Conservation (phyloP, 2,888 invertebrate species). For the Meandrusa payeni region DNA sequence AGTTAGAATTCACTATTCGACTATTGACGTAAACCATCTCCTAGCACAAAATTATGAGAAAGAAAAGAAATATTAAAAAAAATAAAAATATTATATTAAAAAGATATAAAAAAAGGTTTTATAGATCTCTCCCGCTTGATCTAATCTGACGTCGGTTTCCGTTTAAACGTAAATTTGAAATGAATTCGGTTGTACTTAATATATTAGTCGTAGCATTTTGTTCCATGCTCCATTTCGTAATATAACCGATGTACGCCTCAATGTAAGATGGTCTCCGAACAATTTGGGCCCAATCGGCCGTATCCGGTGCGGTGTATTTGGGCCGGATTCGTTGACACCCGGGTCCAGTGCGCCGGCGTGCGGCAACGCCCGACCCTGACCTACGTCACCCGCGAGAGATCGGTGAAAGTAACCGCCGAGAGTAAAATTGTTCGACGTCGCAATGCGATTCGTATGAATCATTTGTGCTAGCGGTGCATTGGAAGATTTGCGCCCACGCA, state of each 20-base stretch:
- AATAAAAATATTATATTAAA: too few species aligned
- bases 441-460: conserved; percentile 10
- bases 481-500: conserved; percentile 17
- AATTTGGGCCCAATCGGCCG: background rate
- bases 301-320: conserved; percentile 1
- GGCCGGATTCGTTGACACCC: background rate
- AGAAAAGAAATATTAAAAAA: too few species aligned
- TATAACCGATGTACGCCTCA: background rate
- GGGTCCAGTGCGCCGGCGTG: background rate
- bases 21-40: too few species aligned
- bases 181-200: too few species aligned
- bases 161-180: too few species aligned
- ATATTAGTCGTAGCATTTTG: too few species aligned
- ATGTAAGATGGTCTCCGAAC: background rate
- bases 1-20: too few species aligned
- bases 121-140: too few species aligned
- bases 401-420: conserved; percentile 21
- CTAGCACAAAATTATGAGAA: too few species aligned
- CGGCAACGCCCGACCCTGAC: conserved; percentile 19
- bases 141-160: too few species aligned
- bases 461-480: background rate
- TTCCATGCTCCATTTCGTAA: too few species aligned
- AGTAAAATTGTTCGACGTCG: conserved; percentile 15
- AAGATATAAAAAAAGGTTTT: too few species aligned
- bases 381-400: conserved; percentile 20